These are phyloP conservation scores for Natrix natrix DNA, from an alignment of 2,797 vertebrate species.

Conservation along the genomic window DNA sequence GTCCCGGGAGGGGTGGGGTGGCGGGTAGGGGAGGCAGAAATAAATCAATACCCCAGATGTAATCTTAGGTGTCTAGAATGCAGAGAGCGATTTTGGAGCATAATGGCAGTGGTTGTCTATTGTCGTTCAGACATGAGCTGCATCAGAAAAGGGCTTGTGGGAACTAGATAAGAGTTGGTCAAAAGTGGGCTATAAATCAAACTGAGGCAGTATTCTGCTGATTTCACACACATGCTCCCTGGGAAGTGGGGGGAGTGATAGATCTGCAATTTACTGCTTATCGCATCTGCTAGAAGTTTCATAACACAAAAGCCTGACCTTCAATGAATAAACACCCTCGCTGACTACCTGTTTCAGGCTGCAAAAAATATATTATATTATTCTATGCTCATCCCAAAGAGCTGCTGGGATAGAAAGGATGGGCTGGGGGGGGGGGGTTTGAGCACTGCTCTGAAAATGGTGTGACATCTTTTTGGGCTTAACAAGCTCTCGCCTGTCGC, in stretches of 20 bases:
- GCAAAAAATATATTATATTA: conserved; percentile 52
- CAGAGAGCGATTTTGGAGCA: conserved; percentile 85
- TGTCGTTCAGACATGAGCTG: conserved; percentile 93
- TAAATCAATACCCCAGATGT: conserved; percentile 97
- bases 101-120: conserved; percentile 93
- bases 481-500: conserved; percentile 51
- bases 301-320: conserved; percentile 87
- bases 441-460: conserved; percentile 15
- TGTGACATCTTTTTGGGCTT: conserved; percentile 48
- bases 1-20: conserved; percentile 69
- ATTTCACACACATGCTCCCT: conserved; percentile 79
- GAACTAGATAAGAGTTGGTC: conserved; percentile 94
- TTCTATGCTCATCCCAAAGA: background rate
- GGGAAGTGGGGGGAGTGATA: conserved; percentile 69
- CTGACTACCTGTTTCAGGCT: conserved; percentile 67
- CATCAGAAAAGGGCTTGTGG: conserved; percentile 87
- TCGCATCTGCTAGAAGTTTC: conserved; percentile 87
- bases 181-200: conserved; percentile 96
- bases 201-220: conserved; percentile 77
- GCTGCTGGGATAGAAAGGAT: conserved; percentile 42
- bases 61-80: conserved; percentile 96
- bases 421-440: conserved; percentile 27
- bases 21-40: conserved; percentile 53
- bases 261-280: conserved; percentile 89
- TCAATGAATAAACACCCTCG: conserved; percentile 80